Conservation (phyloP, 2,113 vertebrate species). For the Neogobius melanostomus region DNA sequence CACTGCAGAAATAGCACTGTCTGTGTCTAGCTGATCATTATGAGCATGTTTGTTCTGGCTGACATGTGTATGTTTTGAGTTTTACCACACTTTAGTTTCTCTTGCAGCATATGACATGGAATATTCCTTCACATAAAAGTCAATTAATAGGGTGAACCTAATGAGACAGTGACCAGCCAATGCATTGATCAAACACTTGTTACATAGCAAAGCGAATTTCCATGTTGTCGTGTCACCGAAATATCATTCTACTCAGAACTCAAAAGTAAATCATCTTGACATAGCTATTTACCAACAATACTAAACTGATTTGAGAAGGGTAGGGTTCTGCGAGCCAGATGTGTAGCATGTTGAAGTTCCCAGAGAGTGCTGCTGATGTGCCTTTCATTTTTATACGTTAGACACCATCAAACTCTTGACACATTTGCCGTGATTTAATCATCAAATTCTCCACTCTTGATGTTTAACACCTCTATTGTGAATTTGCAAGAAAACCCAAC, state of each 20-base stretch:
- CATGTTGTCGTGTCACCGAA: not conserved
- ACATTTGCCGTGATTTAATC: slow-evolving; percentile 33
- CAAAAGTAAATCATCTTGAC: slow-evolving; percentile 29
- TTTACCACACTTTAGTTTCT: too few species aligned
- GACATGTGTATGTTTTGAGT: too few species aligned
- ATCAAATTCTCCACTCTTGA: slow-evolving; percentile 41
- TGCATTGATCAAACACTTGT: too few species aligned
- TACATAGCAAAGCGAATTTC: too few species aligned
- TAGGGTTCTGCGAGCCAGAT: slow-evolving; percentile 73
- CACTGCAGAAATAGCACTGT: too few species aligned
- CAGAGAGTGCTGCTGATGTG: slow-evolving; percentile 15
- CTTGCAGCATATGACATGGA: too few species aligned
- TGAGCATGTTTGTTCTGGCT: too few species aligned
- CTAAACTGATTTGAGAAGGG: slow-evolving; percentile 25
- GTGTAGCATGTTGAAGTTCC: slow-evolving; percentile 58
- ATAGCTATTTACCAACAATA: slow-evolving; percentile 43
- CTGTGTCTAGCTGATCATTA: too few species aligned
- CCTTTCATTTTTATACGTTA: slow-evolving; percentile 47
- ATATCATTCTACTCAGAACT: slow-evolving; percentile 35
- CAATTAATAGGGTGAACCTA: too few species aligned
- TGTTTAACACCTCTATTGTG: slow-evolving; percentile 42
- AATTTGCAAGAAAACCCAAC: slow-evolving; percentile 22
- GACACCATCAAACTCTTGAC: slow-evolving; percentile 37
- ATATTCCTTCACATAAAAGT: too few species aligned
- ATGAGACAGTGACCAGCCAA: too few species aligned